Base-by-base conservation (phyloP, 1,140 invertebrate genomes). In the Nautilus pompilius region DNA sequence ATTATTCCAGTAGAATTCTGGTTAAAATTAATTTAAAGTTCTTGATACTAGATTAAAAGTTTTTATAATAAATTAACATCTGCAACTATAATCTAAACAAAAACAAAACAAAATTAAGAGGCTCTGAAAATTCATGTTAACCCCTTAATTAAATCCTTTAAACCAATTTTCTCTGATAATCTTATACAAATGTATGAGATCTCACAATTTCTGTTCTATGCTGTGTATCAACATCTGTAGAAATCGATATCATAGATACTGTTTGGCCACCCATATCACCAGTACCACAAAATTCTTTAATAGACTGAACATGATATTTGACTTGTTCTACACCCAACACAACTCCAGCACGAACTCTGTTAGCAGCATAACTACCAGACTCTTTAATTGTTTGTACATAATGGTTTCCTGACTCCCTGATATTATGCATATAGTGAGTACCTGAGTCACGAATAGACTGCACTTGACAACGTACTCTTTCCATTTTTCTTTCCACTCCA, bases 251-350 rank as follows among this genome's bases (percentile, higher is more conserved):
- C 46, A 73, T 75, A 20, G 79, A 81, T 1, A 81, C 70, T 2
- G 79, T 81, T 46, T 79, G 75, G 8, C 65, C 58, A 8, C 75
- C 72, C 76, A 78, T 78, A 34, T 80, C 76, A 17, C 79, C 77
- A 1, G 77, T 78, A n/a, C 79, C 78, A 54, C 79, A 81, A 15
- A 81, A 72, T 54, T 81, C 79, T 41, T 75, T 75, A 48, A 81
- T 75, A 28, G 79, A 81, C 67, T 73, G 72, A 2, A 78, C 71
- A 24, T 48, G 56, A 26, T 34, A 55, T 32, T 60, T 54, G 41
- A 69, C 64, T 58, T 71, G 75, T 58, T 79, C 76, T 58, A 80
- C 69, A 15, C 78, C 77, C 33, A 75, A 51, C 0, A 70, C 75
- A 5, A 81, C 70, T 6, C 77, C 76, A 28, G 73, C 73, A 56